Evolutionary conservation across 1,140 invertebrate genomes (phyloP), one percentile per base, ranked within the genome.

Genomic region (Homalodisca vitripennis): DNA sequence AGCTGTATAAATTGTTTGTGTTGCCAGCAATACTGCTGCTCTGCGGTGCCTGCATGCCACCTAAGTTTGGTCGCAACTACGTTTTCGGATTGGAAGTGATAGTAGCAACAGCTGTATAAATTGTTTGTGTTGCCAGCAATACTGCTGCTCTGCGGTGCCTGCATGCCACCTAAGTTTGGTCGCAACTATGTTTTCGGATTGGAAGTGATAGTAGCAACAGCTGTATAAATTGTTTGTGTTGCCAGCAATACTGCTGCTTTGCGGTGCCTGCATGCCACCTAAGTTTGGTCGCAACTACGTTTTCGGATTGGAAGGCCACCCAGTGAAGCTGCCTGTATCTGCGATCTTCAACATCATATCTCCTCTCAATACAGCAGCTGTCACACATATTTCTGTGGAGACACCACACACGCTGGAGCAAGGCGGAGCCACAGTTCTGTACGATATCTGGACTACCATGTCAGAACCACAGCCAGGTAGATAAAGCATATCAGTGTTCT

Each of bases 231-330:
- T n/a, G n/a, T n/a, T n/a, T n/a, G n/a, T n/a, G n/a, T n/a, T n/a
- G n/a, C n/a, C n/a, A 68, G 71, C 67, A 1, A 66, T 31, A 3
- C 53, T 72, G 6, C 24, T 72, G 1, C 20, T 72, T 1, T 69
- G 71, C 63, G 71, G 71, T 13, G 30, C 67, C 3, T 51, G 51
- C 47, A 34, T 67, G 14, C 67, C 71, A 62, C 46, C 46, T 22
- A 66, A 64, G 46, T 72, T 66, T 41, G 67, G 46, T 30, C 24
- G 51, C 10, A 72, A 72, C 30, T 46, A 69, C 14, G 71, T 69
- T 20, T 68, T 69, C 20, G 46, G 12, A 17, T 48, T 72, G 63
- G 57, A 62, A 46, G 71, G 71, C 6, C 26, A 34, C 22, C 67
- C 71, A 20, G 68, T 51, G 30, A 66, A 67, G 32, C 55, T 72